These are phyloP conservation scores for Equus przewalskii DNA, from an alignment of 2,113 vertebrate genomes.

Conservation along the genomic window DNA sequence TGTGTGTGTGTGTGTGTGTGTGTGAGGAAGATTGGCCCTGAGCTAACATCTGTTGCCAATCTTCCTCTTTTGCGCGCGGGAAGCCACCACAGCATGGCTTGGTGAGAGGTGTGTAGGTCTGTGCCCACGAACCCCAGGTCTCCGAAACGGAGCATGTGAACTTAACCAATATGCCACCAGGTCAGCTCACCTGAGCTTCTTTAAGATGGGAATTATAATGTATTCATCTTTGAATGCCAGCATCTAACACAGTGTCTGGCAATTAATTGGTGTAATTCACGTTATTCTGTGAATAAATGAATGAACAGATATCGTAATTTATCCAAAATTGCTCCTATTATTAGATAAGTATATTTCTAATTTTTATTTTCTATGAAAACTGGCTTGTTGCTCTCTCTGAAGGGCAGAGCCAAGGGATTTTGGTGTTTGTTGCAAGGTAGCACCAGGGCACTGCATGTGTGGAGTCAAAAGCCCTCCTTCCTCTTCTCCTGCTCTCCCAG, in stretches of 20 bases:
- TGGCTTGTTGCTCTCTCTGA: background rate
- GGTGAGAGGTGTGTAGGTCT: no score
- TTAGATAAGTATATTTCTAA: background rate
- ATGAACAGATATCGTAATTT: background rate
- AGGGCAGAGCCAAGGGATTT: background rate
- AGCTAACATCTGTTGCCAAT: no score
- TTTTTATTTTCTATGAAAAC: conserved; percentile 4
- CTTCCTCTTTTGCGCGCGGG: no score
- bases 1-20: no score
- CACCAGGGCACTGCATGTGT: background rate
- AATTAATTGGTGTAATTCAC: conserved; percentile 46
- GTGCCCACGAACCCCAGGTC: no score
- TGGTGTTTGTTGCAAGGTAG: background rate
- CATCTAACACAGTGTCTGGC: background rate
- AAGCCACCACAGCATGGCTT: no score
- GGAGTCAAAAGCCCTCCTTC: background rate
- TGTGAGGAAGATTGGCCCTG: no score
- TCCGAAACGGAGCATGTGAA: no score
- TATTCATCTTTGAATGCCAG: background rate
- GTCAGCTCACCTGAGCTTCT: background rate
- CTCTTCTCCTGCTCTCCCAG: background rate
- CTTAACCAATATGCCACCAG: no score
- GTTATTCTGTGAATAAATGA: conserved; percentile 25
- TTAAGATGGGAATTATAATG: background rate
- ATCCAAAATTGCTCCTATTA: background rate